Base-by-base conservation (phyloP, 92 coral and sea anemone species). In the Ricordea florida region DNA sequence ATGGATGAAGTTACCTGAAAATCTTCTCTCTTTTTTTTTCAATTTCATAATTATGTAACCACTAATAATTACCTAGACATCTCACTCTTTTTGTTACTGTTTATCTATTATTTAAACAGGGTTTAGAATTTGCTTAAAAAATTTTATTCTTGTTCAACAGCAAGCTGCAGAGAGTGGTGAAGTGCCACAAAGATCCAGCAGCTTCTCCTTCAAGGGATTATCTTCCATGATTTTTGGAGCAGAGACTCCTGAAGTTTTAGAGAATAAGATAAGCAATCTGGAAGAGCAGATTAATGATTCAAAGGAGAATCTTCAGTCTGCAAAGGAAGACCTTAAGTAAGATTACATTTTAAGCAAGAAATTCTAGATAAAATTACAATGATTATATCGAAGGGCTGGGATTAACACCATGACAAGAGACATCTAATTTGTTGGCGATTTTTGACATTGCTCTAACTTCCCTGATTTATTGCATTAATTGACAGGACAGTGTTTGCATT, bases 161-260 rank as follows among this genome's bases (percentile, higher is more conserved):
- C 67, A 77, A 57, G 76, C 93, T 49, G 81, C 81, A 15, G 96
- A 91, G 48, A 83, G 87, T 52, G 97, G 89, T 16, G 82, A 94
- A 26, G 69, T 90, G 24, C 92, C 90, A 24, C 79, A 87, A 33
- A 94, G 92, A 73, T 51, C 97, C 6, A 76, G 86, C 6, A 89
- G 93, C 17, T 90, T 92, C 53, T 91, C 96, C 4, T 91, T 89
- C 81, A 93, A 87, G 46, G 98, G 98, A 40, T 78, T 94, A 27
- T 91, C 94, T 24, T 91, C 97, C 49, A 94, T 92, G 92, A 86
- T 94, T 70, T 94, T 94, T 76, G 98, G 98, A 21, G 96, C 96
- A 0, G 98, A 94, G 48, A 78, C 98, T 45, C 86, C 91, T 14
- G 98, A 92, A 55, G 83, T 83, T 17, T 65, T 94, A 23, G 96